phyloP scores from a whole-genome alignment of 2,888 invertebrate genomes.

The Tuta absoluta region DNA sequence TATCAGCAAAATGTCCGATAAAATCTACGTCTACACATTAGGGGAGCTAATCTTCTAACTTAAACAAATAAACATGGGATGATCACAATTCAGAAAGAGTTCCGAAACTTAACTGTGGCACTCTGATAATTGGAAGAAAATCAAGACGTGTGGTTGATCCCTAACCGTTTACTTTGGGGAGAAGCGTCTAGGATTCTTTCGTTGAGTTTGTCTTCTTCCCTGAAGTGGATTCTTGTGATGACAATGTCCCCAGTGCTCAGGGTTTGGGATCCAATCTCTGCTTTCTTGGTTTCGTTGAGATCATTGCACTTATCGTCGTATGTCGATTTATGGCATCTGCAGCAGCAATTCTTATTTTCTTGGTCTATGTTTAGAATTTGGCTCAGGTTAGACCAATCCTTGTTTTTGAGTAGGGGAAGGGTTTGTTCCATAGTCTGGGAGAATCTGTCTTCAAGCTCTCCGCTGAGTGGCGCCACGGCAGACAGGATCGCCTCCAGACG shows the following conservation, averaged over 20 bases:
- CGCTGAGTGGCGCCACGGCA: constrained; percentile 87
- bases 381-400: constrained; percentile 78
- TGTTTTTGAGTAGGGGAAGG: constrained; percentile 76
- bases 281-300: constrained; percentile 72
- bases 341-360: constrained; percentile 76
- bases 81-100: constrained; percentile 67
- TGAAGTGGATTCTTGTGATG: constrained; percentile 88
- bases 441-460: constrained; percentile 79
- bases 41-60: constrained; percentile 42
- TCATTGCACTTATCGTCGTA: constrained; percentile 70
- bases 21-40: constrained; percentile 26
- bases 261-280: constrained; percentile 88
- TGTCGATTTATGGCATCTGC: constrained; percentile 79
- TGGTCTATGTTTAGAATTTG: constrained; percentile 74
- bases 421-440: constrained; percentile 79
- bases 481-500: constrained; percentile 92
- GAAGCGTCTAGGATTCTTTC: constrained; percentile 75
- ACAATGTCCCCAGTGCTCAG: constrained; percentile 96
- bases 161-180: constrained; percentile 65
- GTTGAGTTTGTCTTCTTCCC: constrained; percentile 74
- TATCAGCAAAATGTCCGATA: neutral
- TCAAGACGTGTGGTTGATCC: constrained; percentile 75
- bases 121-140: constrained; percentile 70
- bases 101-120: constrained; percentile 70
- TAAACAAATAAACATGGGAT: constrained; percentile 53